These are phyloP conservation scores for Columba janthina DNA, from an alignment of 2,113 vertebrate genomes.

Conservation along the genomic window DNA sequence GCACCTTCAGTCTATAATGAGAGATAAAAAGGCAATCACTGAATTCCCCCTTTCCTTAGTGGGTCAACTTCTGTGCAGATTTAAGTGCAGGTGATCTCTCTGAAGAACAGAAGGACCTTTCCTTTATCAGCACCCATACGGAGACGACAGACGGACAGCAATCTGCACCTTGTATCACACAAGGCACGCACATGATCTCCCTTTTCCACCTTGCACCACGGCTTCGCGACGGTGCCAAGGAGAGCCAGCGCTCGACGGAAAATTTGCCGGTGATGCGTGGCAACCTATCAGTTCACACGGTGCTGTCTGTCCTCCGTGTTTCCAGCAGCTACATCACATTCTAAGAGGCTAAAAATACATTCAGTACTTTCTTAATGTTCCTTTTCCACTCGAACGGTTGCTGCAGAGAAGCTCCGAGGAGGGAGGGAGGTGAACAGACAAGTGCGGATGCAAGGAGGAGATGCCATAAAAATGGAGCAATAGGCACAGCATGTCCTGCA, in stretches of 20 bases:
- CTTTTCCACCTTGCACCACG: neutral
- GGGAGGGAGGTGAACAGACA: neutral
- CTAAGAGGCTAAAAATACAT: constrained; percentile 55
- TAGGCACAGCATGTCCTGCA: rapidly evolving
- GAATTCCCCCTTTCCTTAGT: neutral
- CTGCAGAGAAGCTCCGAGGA: neutral
- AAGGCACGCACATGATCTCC: neutral
- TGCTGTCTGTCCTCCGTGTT: constrained; percentile 21
- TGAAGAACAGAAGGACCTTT: neutral
- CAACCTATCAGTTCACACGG: neutral
- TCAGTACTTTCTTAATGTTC: constrained; percentile 20
- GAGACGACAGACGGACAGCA: neutral
- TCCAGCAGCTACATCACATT: constrained; percentile 42
- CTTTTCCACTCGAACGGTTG: neutral
- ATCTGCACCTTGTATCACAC: rapidly evolving
- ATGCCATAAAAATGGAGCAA: neutral
- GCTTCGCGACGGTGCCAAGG: rapidly evolving
- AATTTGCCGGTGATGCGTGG: neutral
- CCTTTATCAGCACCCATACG: neutral
- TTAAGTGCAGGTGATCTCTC: neutral
- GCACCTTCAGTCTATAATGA: rapidly evolving
- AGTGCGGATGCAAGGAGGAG: neutral
- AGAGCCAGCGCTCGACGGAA: rapidly evolving
- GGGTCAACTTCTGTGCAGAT: rapidly evolving
- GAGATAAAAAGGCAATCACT: neutral